Percentiles rank a stretch among this genome's conserved stretches.
These are phyloP conservation scores for Fistularia tabacaria DNA, from an alignment of 2,797 vertebrate genomes.

Conservation along the genomic window DNA sequence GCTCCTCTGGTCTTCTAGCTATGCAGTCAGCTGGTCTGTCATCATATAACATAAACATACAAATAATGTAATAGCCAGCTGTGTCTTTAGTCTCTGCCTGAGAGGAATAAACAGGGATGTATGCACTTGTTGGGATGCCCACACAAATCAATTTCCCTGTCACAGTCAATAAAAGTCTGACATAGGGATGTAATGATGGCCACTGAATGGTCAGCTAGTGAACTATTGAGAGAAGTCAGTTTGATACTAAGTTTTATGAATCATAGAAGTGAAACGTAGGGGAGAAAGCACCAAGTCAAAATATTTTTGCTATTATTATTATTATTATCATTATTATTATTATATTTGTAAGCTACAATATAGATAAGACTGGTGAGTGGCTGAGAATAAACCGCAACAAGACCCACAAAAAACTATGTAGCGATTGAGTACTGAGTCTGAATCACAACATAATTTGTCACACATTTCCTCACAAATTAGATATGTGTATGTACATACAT, in stretches of 20 bases:
- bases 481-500: slow-evolving; percentile 1
- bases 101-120: slow-evolving; percentile 8
- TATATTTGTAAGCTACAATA: slow-evolving; percentile 15
- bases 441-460: slow-evolving; percentile 20
- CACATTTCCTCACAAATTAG: slow-evolving; percentile 7
- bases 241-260: slow-evolving; percentile 10
- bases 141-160: slow-evolving; percentile 18
- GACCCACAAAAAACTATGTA: slow-evolving; percentile 16
- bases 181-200: slow-evolving; percentile 61
- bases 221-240: not conserved
- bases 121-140: slow-evolving; percentile 12
- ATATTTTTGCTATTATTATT: not conserved
- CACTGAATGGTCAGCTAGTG: slow-evolving; percentile 68
- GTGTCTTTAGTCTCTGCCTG: slow-evolving; percentile 20
- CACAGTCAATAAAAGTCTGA: slow-evolving; percentile 24
- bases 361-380: too few species aligned
- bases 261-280: not conserved
- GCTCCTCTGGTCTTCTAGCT: not conserved
- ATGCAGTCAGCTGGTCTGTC: slow-evolving; percentile 1
- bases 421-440: slow-evolving; percentile 19
- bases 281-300: not conserved
- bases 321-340: too few species aligned
- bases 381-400: too few species aligned
- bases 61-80: slow-evolving; percentile 3
- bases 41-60: not conserved